Evolutionary conservation across 2,113 vertebrate genomes (phyloP), one percentile per base, ranked within the genome.

Genomic region (Galbula dea): DNA sequence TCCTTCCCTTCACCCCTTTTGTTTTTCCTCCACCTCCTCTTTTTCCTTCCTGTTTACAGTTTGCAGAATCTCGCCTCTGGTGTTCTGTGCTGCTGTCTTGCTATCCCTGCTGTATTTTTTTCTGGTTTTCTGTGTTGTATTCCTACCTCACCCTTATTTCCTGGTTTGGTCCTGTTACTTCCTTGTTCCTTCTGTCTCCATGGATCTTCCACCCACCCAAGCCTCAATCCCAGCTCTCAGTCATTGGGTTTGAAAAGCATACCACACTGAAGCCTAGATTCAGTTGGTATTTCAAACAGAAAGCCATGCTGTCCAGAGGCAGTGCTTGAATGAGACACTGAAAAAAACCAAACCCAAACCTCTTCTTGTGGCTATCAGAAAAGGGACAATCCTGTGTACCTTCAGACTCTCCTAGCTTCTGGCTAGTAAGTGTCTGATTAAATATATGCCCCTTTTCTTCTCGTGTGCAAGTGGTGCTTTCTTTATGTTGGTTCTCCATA

Each of bases 141-240:
- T 86, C 46, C 62, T 76, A 36, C 43, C 43, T 89, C 49, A 54
- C 30, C 63, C 46, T 37, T 93, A 34, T 71, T 65, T 92, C 55
- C 24, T 89, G 15, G 85, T 83, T 89, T 83, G 90, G 59, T 92
- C 65, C 51, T 58, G 26, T 69, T 65, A 29, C 29, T 82, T 89
- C 54, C 9, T 24, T 79, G 63, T 36, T 90, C 23, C 63, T 88
- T 90, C 67, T 90, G 80, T 76, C 66, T 90, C 72, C 8, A 1
- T 76, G 5, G 54, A 23, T 62, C 32, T 90, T 32, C n/a, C 55
- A 82, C 79, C 58, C 66, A 86, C 67, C 17, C 54, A 74, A 48
- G 61, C 61, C 67, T 78, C 69, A 80, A 41, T 88, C 67, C 58
- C 29, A 55, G 57, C 51, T 34, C 10, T 24, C 46, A 32, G 63